Evolutionary conservation across 1,140 invertebrate species (phyloP).

Genomic region (Acyrthosiphon pisum): DNA sequence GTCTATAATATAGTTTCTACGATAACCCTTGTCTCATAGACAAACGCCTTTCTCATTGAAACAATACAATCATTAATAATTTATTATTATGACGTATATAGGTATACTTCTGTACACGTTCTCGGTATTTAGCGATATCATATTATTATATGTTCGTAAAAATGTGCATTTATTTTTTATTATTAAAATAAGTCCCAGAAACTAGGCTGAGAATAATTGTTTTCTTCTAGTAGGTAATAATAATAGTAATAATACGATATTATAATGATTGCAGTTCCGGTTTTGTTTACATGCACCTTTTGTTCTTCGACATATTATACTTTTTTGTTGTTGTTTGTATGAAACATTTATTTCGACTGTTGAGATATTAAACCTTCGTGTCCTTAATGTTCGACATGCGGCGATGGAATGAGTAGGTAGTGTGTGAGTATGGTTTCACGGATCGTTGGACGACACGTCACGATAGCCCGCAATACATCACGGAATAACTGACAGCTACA

Average conservation of each 20-base stretch:
- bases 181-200: too few species aligned
- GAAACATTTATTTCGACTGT: background rate
- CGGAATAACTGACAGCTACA: background rate
- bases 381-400: background rate
- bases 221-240: too few species aligned
- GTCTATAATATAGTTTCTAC: too few species aligned
- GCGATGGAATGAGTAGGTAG: background rate
- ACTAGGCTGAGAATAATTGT: too few species aligned
- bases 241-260: too few species aligned
- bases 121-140: too few species aligned
- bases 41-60: too few species aligned
- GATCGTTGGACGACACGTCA: slow-evolving; percentile 32
- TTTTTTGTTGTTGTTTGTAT: background rate
- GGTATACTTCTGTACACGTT: too few species aligned
- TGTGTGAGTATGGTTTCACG: background rate
- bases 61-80: background rate
- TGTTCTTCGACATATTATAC: background rate
- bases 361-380: background rate
- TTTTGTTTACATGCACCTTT: background rate
- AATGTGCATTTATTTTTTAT: too few species aligned
- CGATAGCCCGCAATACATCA: slow-evolving; percentile 27
- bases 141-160: too few species aligned
- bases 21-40: too few species aligned
- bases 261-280: background rate
- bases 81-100: too few species aligned